A percentile compares a stretch with the other conserved stretches of the same genome.
phyloP scores from a whole-genome alignment of 1,140 invertebrate genomes.

The Calliopsis andreniformis region DNA sequence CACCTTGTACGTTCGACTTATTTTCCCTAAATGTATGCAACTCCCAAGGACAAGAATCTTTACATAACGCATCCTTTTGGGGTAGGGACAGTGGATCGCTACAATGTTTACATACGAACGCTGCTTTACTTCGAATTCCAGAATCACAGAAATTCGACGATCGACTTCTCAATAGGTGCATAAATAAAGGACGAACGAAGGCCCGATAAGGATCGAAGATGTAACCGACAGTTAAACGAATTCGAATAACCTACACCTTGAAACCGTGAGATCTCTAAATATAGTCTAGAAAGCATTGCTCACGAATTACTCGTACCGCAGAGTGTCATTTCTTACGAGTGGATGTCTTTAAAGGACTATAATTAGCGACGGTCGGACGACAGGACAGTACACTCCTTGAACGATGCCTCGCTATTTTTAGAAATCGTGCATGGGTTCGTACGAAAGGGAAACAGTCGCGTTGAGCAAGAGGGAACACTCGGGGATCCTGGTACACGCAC shows the following conservation, averaged over 20 bases:
- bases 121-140: neutral
- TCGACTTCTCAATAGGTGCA: neutral
- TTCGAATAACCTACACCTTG: conserved; percentile 37
- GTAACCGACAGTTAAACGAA: conserved; percentile 4
- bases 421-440: conserved; percentile 39
- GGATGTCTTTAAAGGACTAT: conserved; percentile 57
- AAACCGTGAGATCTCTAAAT: neutral
- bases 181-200: neutral
- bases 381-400: conserved; percentile 50
- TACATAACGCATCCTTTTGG: conserved; percentile 39
- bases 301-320: conserved; percentile 9
- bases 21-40: conserved; percentile 27
- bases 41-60: conserved; percentile 37
- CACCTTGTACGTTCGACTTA: no score
- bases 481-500: neutral
- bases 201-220: neutral
- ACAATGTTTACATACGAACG: neutral
- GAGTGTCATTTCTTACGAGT: conserved; percentile 33
- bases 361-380: conserved; percentile 57
- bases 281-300: conserved; percentile 7
- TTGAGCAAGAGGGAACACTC: conserved; percentile 8
- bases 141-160: neutral
- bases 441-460: conserved; percentile 17
- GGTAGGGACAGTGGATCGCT: conserved; percentile 24
- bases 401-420: conserved; percentile 67